A percentile compares a stretch with the other conserved stretches of the same genome.
Evolutionary conservation across 2,113 vertebrate genomes (phyloP).

Genomic region (Athene noctua): DNA sequence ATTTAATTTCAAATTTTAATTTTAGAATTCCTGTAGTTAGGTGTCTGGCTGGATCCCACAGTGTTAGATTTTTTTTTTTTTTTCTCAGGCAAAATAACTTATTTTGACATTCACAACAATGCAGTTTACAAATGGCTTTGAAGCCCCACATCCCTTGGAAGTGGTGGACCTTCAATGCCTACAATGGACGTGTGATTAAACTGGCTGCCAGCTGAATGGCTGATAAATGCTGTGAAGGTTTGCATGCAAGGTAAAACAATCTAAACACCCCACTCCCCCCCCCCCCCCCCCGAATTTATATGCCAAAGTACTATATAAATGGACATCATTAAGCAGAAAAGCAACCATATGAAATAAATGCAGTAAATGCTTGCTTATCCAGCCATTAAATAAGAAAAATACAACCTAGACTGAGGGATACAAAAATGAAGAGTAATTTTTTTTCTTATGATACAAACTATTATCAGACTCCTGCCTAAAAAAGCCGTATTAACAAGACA

Average conservation of each 20-base stretch:
- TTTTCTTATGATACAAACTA: neutral
- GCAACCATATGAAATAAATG: neutral
- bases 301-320: neutral
- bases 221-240: neutral
- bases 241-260: neutral
- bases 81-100: neutral
- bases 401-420: neutral
- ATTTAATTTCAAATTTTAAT: neutral
- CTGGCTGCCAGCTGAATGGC: neutral
- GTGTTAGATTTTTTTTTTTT: neutral
- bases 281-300: neutral
- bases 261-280: rapidly evolving
- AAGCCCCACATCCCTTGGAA: neutral
- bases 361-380: neutral
- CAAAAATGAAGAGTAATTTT: neutral
- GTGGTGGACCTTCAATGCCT: neutral
- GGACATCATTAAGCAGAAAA: neutral
- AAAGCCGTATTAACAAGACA: neutral
- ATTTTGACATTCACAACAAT: neutral
- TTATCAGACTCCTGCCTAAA: neutral
- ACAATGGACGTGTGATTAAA: neutral
- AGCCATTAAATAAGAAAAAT: neutral
- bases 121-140: neutral
- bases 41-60: neutral
- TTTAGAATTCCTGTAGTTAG: neutral